phyloP scores from a whole-genome alignment of 2,888 invertebrate genomes.

The Stegana nigrithorax region DNA sequence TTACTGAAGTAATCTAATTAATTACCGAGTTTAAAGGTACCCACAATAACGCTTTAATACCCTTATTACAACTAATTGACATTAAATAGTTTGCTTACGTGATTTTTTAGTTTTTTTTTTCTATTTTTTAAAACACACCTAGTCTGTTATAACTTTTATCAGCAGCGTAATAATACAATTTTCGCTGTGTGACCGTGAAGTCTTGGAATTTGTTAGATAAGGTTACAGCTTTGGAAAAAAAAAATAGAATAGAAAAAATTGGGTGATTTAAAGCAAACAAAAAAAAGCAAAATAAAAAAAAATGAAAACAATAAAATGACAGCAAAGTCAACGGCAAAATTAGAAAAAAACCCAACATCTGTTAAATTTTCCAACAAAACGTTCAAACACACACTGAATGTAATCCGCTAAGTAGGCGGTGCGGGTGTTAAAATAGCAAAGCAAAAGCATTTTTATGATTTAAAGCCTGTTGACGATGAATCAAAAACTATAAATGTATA shows the following conservation, averaged over 20 bases:
- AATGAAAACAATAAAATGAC: not conserved
- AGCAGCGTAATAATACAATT: not conserved
- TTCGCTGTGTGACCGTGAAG: not conserved
- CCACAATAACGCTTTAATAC: no score
- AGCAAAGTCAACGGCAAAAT: not conserved
- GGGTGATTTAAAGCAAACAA: not conserved
- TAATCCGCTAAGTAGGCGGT: not conserved
- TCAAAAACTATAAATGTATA: no score
- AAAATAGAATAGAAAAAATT: no score
- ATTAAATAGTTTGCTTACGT: no score
- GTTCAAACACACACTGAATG: not conserved
- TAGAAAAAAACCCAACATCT: slow-evolving; percentile 5
- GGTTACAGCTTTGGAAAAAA: not conserved
- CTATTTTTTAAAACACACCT: no score
- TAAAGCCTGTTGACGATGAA: no score
- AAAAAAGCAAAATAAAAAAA: not conserved
- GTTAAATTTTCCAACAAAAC: slow-evolving; percentile 1
- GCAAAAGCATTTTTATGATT: not conserved
- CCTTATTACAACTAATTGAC: no score
- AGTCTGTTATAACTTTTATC: no score
- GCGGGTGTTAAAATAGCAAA: not conserved
- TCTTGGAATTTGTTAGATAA: not conserved
- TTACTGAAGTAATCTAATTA: not conserved
- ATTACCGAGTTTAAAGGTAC: not conserved
- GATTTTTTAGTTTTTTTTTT: no score